Evolutionary conservation across 2,888 invertebrate species (phyloP), one percentile per base, ranked within the genome.

Genomic region (Penaeus monodon): DNA sequence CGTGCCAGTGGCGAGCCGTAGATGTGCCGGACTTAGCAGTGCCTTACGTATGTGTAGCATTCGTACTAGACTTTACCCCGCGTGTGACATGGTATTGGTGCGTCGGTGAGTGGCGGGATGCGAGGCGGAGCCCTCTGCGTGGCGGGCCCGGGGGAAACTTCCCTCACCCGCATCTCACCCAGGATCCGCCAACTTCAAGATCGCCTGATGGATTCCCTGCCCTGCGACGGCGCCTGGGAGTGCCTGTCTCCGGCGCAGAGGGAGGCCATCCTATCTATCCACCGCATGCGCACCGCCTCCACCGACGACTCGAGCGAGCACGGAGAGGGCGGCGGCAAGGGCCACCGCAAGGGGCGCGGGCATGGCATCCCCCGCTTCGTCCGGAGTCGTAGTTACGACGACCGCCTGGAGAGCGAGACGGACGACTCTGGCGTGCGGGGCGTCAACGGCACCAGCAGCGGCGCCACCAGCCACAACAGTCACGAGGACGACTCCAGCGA

Each of bases 161-260:
- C 85, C 76, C 85, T 78, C 57, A 81, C 57, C 64, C 85, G 83
- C 68, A 84, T 89, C 33, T 89, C 89, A 64, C 88, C 89, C 68
- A 89, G 88, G 79, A 89, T 89, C 65, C 73, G 89, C 38, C 83
- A 84, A 27, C 88, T 89, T 24, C 89, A 89, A 79, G 89, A 89
- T 77, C 88, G 89, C 24, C 84, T 89, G 49, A 88, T 89, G 86
- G 89, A 89, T 63, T 89, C 89, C 38, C 81, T 89, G 77, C 89
- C 89, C 49, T 86, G 88, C 24, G 89, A 89, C 63, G 89, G 89
- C 44, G 89, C 88, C 44, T 89, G 89, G 89, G 89, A 89, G 86
- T 89, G 89, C 66, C 88, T 89, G 27, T 89, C 89, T 17, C 89
- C 89, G 12, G 89, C 89, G 44, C 89, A 89, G 79, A 85, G 89